Evolutionary conservation across 1,140 invertebrate genomes (phyloP).

Genomic region (Apis cerana): DNA sequence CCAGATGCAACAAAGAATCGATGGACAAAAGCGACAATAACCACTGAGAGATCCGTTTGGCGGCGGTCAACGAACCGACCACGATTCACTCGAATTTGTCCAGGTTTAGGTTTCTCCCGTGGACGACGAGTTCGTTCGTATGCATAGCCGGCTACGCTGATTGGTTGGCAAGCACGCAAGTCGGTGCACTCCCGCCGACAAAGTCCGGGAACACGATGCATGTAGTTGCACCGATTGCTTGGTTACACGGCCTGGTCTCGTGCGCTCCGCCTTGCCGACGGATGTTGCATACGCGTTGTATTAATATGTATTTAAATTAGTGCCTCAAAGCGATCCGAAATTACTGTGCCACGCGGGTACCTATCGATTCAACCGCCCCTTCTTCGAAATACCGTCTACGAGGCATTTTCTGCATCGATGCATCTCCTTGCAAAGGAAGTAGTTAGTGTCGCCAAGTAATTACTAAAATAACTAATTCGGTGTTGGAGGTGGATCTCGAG

Average conservation of each 20-base stretch:
- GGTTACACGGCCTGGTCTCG: neutral
- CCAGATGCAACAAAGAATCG: neutral
- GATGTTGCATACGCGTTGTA: conserved; percentile 72
- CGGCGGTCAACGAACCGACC: conserved; percentile 36
- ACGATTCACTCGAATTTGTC: conserved; percentile 52
- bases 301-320: conserved; percentile 80
- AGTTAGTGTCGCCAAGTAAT: neutral
- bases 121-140: conserved; percentile 56
- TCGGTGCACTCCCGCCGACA: conserved; percentile 37
- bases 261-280: conserved; percentile 27
- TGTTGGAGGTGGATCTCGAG: no score
- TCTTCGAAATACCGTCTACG: neutral
- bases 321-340: conserved; percentile 72
- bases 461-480: neutral
- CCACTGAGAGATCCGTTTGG: neutral
- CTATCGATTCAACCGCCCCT: neutral
- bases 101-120: neutral
- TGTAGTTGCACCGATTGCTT: neutral
- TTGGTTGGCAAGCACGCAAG: conserved; percentile 62
- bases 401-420: neutral
- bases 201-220: conserved; percentile 35
- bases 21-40: neutral
- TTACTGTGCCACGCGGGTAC: conserved; percentile 56
- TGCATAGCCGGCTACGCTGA: conserved; percentile 61
- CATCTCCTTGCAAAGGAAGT: neutral